Conservation (phyloP, 2,888 invertebrate species). For the Anthrax anthrax region DNA sequence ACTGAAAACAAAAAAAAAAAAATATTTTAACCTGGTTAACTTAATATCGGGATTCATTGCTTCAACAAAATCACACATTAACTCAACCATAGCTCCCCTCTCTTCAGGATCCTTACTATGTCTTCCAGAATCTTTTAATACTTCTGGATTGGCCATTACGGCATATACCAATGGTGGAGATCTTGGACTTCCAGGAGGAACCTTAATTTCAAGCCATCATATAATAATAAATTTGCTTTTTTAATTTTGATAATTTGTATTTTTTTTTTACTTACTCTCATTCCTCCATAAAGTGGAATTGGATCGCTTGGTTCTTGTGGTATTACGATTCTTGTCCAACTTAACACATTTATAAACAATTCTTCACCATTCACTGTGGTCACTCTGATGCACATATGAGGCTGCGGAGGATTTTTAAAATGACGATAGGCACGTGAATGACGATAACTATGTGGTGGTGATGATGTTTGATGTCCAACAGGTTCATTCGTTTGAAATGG, state of each 20-base stretch:
- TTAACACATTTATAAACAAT: conserved; percentile 51
- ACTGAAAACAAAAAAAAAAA: neutral
- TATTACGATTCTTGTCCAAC: conserved; percentile 58
- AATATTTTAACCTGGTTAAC: conserved; percentile 36
- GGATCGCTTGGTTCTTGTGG: conserved; percentile 50
- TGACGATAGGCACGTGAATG: conserved; percentile 47
- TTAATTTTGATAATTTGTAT: neutral
- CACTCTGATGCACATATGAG: conserved; percentile 57
- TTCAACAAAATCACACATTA: conserved; percentile 57
- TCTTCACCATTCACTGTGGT: conserved; percentile 38
- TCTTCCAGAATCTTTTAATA: conserved; percentile 52
- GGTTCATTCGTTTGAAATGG: conserved; percentile 3
- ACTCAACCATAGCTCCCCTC: conserved; percentile 48
- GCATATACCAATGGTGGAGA: conserved; percentile 52
- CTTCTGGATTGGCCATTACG: conserved; percentile 59
- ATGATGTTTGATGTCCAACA: conserved; percentile 28
- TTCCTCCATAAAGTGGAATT: conserved; percentile 56
- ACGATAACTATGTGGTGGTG: conserved; percentile 42
- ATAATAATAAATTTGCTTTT: too few relatives aligned
- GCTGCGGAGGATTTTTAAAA: conserved; percentile 60
- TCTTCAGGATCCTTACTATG: conserved; percentile 50
- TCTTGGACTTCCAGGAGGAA: conserved; percentile 45
- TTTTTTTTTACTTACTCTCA: conserved; percentile 39
- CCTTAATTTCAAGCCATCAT: conserved; percentile 26
- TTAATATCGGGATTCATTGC: conserved; percentile 53